Evolutionary conservation across 2,888 invertebrate species (phyloP).

Genomic region (Argyresthia goedartella): DNA sequence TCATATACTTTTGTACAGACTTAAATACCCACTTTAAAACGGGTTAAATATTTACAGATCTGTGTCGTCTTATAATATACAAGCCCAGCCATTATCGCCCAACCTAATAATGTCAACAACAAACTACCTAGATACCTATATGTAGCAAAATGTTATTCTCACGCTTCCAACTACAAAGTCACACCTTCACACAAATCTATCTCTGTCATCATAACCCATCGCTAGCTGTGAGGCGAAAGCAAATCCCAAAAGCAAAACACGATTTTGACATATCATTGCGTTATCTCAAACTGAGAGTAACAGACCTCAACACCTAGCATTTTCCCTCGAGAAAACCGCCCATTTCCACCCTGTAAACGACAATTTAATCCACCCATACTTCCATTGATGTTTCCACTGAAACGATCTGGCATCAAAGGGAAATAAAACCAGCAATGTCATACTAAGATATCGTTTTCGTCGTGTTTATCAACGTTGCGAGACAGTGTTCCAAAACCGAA

Average conservation of each 20-base stretch:
- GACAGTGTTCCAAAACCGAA: neutral
- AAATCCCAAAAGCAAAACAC: constrained; percentile 60
- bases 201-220: constrained; percentile 32
- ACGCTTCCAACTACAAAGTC: no score
- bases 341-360: neutral
- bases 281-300: constrained; percentile 36
- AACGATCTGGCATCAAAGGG: no score
- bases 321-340: neutral
- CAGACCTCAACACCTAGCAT: constrained; percentile 56
- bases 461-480: no score
- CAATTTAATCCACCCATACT: neutral
- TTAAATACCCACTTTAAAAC: no score
- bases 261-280: constrained; percentile 67
- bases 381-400: neutral
- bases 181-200: constrained; percentile 43
- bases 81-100: no score
- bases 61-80: no score
- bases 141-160: no score
- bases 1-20: no score
- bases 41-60: no score
- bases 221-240: constrained; percentile 20
- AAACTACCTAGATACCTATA: no score
- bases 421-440: neutral
- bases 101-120: no score
- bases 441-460: no score